Percentiles rank a stretch among this genome's conserved stretches.
Evolutionary conservation across 2,113 vertebrate genomes (phyloP).

Genomic region (Megaptera novaeangliae): DNA sequence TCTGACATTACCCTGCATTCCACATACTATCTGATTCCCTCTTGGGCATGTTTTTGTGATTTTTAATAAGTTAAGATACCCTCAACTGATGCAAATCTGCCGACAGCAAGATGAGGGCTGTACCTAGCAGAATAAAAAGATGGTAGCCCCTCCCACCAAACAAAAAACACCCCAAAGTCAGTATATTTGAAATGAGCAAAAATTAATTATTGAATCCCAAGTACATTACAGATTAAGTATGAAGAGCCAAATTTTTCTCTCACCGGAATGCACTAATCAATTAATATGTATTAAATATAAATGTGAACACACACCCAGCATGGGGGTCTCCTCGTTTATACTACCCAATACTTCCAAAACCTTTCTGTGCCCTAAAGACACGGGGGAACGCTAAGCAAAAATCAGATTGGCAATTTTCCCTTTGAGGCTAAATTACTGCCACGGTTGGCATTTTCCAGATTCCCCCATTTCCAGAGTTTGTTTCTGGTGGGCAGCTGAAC

Average conservation of each 20-base stretch:
- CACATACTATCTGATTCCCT: background rate
- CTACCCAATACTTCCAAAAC: background rate
- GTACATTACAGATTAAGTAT: background rate
- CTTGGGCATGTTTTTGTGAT: background rate
- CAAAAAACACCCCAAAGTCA: background rate
- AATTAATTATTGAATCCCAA: background rate
- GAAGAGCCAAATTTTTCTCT: background rate
- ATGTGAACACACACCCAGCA: background rate
- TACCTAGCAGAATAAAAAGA: background rate
- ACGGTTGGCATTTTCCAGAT: background rate
- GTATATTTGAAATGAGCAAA: background rate
- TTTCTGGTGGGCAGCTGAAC: background rate
- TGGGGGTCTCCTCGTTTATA: background rate
- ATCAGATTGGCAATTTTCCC: background rate
- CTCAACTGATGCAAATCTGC: background rate
- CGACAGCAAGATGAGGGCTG: background rate
- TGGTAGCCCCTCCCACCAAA: fast-evolving
- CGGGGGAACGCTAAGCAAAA: background rate
- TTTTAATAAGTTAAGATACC: background rate
- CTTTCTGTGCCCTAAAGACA: background rate
- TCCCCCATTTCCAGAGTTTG: background rate
- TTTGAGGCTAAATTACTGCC: background rate
- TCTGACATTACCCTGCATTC: background rate
- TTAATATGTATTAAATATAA: conserved; percentile 14
- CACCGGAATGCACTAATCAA: background rate